These are phyloP conservation scores for Hyppa rectilinea DNA, from an alignment of 2,888 invertebrate genomes.

Conservation along the genomic window DNA sequence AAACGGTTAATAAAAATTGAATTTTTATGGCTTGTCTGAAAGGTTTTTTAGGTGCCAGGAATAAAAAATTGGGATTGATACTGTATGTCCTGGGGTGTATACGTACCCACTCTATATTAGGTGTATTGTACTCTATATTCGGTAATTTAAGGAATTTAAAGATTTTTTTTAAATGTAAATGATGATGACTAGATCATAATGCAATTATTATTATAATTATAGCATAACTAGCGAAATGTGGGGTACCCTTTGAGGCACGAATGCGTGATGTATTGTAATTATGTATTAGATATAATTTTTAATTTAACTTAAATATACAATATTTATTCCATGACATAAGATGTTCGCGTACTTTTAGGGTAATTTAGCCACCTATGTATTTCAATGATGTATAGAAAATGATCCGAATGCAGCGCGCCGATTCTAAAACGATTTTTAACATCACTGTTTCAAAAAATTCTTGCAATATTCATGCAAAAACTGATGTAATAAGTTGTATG, in stretches of 20 bases:
- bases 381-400: background rate
- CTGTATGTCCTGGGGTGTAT: too few species aligned
- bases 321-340: background rate
- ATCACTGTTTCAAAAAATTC: too few species aligned
- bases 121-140: too few species aligned
- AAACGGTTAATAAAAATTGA: background rate
- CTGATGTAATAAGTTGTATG: constrained; percentile 1
- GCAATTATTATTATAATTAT: too few species aligned
- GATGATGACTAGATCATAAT: too few species aligned
- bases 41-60: background rate
- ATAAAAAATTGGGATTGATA: background rate
- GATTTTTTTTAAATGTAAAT: constrained; percentile 13
- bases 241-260: too few species aligned
- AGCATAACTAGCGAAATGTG: too few species aligned
- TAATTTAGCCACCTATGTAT: background rate
- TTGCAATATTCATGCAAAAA: too few species aligned
- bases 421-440: background rate
- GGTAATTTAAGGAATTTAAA: constrained; percentile 14
- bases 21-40: background rate
- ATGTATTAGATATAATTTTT: too few species aligned
- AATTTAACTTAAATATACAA: background rate
- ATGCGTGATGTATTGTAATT: too few species aligned
- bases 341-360: background rate
- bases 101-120: too few species aligned
- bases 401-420: background rate